Evolutionary conservation across 2,113 vertebrate genomes (phyloP).

Genomic region (Corydoras maculifer): DNA sequence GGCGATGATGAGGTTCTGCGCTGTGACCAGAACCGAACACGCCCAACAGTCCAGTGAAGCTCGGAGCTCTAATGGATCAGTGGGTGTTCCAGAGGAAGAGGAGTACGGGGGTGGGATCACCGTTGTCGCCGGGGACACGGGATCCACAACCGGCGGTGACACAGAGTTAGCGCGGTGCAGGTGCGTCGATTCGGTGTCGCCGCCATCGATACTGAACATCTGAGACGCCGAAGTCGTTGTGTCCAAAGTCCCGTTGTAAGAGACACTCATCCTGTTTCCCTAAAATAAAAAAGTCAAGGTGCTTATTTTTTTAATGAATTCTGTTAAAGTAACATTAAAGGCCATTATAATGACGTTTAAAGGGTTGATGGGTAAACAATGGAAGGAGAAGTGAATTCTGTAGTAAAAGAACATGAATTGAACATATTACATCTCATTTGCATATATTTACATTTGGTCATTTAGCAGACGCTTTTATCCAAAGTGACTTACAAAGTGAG

Average conservation of each 20-base stretch:
- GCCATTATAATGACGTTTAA: too few species aligned
- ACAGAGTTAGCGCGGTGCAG: conserved; percentile 39
- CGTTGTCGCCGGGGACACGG: conserved; percentile 37
- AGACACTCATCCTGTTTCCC: conserved; percentile 59
- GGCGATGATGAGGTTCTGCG: conserved; percentile 78
- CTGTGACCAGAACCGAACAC: conserved; percentile 80
- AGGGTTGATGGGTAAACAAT: too few species aligned
- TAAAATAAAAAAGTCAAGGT: background rate
- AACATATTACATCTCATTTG: too few species aligned
- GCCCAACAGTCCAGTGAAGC: conserved; percentile 87
- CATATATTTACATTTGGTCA: too few species aligned
- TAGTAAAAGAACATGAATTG: too few species aligned
- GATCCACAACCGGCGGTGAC: conserved; percentile 19
- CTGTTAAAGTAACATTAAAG: too few species aligned
- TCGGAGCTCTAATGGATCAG: conserved; percentile 64
- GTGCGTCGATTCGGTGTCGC: conserved; percentile 21
- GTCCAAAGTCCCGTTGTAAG: conserved; percentile 62
- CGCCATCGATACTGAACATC: conserved; percentile 41
- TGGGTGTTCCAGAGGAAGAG: conserved; percentile 36
- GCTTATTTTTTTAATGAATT: too few species aligned
- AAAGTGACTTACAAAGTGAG: too few species aligned
- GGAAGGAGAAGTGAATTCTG: too few species aligned
- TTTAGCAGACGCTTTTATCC: too few species aligned
- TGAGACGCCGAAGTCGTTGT: conserved; percentile 44
- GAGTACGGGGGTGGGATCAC: conserved; percentile 71